phyloP scores from a whole-genome alignment of 2,888 invertebrate species.

The Sarcophaga rosellei region DNA sequence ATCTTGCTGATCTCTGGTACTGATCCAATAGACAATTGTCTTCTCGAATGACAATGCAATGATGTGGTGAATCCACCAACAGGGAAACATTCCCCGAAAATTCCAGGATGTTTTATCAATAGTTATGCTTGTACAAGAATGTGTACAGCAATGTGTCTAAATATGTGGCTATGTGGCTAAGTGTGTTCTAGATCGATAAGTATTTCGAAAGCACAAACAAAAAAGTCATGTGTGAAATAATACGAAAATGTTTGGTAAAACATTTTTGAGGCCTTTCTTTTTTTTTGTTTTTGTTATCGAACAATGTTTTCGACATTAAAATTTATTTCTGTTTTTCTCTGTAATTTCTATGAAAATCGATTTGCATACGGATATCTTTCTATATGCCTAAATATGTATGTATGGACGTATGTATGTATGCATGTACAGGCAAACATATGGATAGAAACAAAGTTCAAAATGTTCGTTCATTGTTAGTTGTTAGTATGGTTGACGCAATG shows the following conservation, averaged over 20 bases:
- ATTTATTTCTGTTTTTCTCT: constrained; percentile 43
- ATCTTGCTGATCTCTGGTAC: too few relatives aligned
- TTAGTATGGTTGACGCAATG: constrained; percentile 11
- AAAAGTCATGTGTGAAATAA: constrained; percentile 51
- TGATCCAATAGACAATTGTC: too few relatives aligned
- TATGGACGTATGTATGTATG: neutral
- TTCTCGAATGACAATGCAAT: too few relatives aligned
- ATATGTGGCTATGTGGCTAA: neutral
- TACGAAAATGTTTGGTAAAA: constrained; percentile 47
- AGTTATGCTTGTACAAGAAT: too few relatives aligned
- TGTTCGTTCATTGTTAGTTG: constrained; percentile 19
- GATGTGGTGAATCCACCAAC: too few relatives aligned
- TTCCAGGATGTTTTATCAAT: too few relatives aligned
- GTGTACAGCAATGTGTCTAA: neutral
- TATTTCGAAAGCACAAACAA: constrained; percentile 43
- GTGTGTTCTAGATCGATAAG: constrained; percentile 22
- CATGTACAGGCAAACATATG: neutral
- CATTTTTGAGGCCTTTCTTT: constrained; percentile 50
- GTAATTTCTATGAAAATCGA: constrained; percentile 53
- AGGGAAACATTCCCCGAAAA: too few relatives aligned
- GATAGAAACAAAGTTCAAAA: constrained; percentile 19
- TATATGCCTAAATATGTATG: neutral
- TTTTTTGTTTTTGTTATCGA: constrained; percentile 25
- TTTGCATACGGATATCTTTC: constrained; percentile 3
- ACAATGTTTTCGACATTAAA: constrained; percentile 33